A percentile compares a stretch with the other conserved stretches of the same genome.
Conservation (phyloP, 2,888 invertebrate species). For the Mystacides longicornis region DNA sequence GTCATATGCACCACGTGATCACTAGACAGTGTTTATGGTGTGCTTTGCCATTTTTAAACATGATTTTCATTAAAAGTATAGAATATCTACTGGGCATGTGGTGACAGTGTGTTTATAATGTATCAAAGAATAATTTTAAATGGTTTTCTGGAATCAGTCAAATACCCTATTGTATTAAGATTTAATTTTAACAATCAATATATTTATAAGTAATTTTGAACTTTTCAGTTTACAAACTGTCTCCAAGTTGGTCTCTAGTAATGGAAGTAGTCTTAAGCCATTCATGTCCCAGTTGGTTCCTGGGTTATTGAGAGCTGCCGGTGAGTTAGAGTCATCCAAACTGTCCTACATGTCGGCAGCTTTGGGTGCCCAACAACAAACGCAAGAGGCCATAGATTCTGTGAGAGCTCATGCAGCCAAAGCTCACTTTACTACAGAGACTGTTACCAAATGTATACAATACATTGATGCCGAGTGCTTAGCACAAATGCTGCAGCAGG, state of each 20-base stretch:
- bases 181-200: background rate
- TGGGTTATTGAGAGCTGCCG: conserved; percentile 76
- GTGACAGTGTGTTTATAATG: background rate
- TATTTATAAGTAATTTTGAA: background rate
- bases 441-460: conserved; percentile 67
- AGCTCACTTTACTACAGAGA: conserved; percentile 82
- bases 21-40: too few relatives aligned
- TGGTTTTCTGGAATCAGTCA: too few relatives aligned
- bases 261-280: conserved; percentile 70
- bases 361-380: conserved; percentile 59
- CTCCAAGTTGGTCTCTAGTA: conserved; percentile 75
- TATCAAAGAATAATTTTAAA: too few relatives aligned
- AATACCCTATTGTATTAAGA: background rate
- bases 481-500: conserved; percentile 43
- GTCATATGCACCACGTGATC: too few relatives aligned
- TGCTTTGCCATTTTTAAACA: too few relatives aligned
- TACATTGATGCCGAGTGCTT: conserved; percentile 35
- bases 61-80: too few relatives aligned
- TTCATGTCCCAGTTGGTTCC: conserved; percentile 76
- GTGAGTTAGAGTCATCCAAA: conserved; percentile 75
- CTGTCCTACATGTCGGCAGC: conserved; percentile 74
- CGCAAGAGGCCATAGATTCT: conserved; percentile 71
- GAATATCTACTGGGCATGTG: too few relatives aligned
- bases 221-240: conserved; percentile 68
- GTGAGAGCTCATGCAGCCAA: conserved; percentile 74